phyloP scores from a whole-genome alignment of 2,888 invertebrate genomes.

The Petrolisthes cinctipes region DNA sequence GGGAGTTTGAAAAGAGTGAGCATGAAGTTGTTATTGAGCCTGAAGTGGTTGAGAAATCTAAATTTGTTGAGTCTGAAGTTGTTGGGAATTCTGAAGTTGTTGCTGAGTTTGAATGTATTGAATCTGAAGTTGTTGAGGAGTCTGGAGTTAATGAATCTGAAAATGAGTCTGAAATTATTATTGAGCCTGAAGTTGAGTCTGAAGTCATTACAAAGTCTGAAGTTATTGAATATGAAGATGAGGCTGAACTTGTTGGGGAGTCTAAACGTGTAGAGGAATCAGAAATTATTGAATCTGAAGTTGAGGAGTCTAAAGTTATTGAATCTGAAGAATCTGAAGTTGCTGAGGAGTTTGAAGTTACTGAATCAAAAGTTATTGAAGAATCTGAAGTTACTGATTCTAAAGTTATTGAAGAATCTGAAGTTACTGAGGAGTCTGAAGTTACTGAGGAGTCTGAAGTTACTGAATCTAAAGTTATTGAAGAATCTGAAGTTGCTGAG shows the following conservation, averaged over 20 bases:
- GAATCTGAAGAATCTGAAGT: neutral
- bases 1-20: neutral
- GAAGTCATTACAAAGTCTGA: neutral
- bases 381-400: neutral
- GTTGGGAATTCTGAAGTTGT: neutral
- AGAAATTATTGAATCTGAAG: neutral
- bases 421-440: neutral
- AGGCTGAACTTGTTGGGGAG: neutral
- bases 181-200: neutral
- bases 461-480: neutral
- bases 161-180: neutral
- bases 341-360: neutral
- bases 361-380: neutral
- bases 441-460: neutral
- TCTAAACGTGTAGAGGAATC: neutral
- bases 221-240: neutral
- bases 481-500: neutral
- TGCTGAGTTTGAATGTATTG: neutral
- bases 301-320: neutral
- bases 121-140: neutral
- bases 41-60: conserved; percentile 1
- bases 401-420: neutral
- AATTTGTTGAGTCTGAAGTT: neutral
- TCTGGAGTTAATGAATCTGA: neutral
- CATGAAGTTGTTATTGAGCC: neutral